Percentiles rank a stretch among this genome's conserved stretches.
phyloP scores from a whole-genome alignment of 2,888 invertebrate genomes.

The Macrophya alboannulata region DNA sequence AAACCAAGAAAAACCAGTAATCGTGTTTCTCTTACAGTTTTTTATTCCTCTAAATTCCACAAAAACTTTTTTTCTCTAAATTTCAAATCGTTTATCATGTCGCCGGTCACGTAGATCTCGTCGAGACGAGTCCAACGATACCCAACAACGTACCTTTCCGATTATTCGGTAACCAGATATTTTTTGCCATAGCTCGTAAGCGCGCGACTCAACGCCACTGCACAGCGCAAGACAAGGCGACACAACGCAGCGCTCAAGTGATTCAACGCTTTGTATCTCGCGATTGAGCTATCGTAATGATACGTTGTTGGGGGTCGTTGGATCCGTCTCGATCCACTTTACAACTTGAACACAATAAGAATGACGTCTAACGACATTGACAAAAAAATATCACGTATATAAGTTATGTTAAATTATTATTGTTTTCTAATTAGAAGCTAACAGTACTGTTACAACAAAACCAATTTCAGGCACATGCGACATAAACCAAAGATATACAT shows the following conservation, averaged over 20 bases:
- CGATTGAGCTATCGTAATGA: not conserved
- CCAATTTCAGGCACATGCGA: not conserved
- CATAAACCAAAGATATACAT: not conserved
- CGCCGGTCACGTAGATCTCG: not conserved
- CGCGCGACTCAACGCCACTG: not conserved
- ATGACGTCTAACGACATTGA: not conserved
- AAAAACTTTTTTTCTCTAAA: not conserved
- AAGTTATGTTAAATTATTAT: not conserved
- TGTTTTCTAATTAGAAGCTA: not conserved
- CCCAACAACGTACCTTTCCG: slow-evolving; percentile 5
- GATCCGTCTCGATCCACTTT: slow-evolving; percentile 5
- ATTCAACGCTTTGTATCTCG: not conserved
- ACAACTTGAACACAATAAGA: not conserved
- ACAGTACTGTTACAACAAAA: not conserved
- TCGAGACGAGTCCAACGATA: slow-evolving; percentile 3
- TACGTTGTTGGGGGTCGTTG: slow-evolving; percentile 25
- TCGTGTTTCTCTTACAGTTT: not conserved
- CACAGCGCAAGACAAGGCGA: not conserved
- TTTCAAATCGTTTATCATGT: not conserved
- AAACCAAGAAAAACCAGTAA: not conserved
- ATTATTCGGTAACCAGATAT: not conserved
- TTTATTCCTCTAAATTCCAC: not conserved
- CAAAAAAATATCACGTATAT: not conserved
- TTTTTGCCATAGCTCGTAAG: not conserved
- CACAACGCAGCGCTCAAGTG: not conserved